Percentiles rank a stretch among this genome's conserved stretches.
phyloP scores from a whole-genome alignment of 2,797 vertebrate genomes.

The Simalia tracyae region DNA sequence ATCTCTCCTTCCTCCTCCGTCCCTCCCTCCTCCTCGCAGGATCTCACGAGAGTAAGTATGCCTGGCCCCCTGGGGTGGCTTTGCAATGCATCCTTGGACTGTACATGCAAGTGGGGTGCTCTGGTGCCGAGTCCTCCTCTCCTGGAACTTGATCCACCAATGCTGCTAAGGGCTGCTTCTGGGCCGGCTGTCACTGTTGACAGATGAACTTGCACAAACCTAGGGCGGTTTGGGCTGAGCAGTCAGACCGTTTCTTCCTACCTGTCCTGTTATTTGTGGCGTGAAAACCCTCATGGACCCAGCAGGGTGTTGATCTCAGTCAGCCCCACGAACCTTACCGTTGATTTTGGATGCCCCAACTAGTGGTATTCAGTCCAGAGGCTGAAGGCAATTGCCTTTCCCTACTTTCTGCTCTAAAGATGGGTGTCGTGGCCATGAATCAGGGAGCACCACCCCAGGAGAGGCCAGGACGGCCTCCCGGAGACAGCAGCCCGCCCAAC shows the following conservation, averaged over 20 bases:
- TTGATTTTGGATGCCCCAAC: not conserved
- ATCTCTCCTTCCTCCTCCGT: constrained; percentile 63
- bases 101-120: constrained; percentile 51
- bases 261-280: not conserved
- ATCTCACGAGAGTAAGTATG: constrained; percentile 82
- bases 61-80: constrained; percentile 54
- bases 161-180: constrained; percentile 46
- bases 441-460: not conserved
- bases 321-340: not conserved
- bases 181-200: not conserved
- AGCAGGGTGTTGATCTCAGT: not conserved
- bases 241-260: not conserved
- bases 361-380: rapidly evolving
- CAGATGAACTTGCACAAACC: constrained; percentile 41
- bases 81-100: constrained; percentile 53
- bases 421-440: rapidly evolving
- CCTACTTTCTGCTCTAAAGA: not conserved
- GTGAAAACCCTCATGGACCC: rapidly evolving
- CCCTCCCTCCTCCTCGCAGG: constrained; percentile 70
- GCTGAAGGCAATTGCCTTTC: no score
- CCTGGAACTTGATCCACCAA: constrained; percentile 51
- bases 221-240: constrained; percentile 31
- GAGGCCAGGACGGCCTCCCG: not conserved
- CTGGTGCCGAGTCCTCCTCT: constrained; percentile 7
- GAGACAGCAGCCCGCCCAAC: no score